Conservation (phyloP, 1,140 invertebrate genomes). For the Rhyacophila brunnea region DNA sequence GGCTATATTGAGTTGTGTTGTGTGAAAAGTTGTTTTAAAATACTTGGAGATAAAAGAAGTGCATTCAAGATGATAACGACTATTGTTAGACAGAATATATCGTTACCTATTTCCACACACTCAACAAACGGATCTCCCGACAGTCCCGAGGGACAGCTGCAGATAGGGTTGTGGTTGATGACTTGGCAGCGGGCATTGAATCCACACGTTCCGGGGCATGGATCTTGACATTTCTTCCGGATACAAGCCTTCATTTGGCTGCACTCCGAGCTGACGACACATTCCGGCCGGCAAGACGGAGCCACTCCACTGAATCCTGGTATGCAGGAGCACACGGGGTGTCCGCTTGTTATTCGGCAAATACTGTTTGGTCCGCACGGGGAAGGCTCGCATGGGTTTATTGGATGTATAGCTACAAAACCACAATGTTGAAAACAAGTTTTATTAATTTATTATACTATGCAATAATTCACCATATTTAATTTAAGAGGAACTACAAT, state of each 20-base stretch:
- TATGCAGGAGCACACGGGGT: slow-evolving; percentile 77
- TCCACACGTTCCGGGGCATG: slow-evolving; percentile 78
- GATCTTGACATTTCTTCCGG: slow-evolving; percentile 77
- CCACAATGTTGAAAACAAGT: slow-evolving; percentile 35
- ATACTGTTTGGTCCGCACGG: slow-evolving; percentile 81
- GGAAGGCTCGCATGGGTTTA: slow-evolving; percentile 74
- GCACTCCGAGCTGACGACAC: slow-evolving; percentile 77
- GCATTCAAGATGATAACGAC: no score
- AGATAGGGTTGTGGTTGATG: slow-evolving; percentile 81
- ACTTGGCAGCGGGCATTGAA: slow-evolving; percentile 76
- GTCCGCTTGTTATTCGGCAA: slow-evolving; percentile 67
- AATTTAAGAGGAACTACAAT: slow-evolving; percentile 35
- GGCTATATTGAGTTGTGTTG: no score
- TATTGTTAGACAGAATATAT: no score
- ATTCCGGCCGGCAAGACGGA: slow-evolving; percentile 76
- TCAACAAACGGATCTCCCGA: slow-evolving; percentile 81
- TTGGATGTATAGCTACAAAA: slow-evolving; percentile 2
- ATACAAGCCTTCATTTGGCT: slow-evolving; percentile 71
- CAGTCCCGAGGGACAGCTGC: slow-evolving; percentile 71
- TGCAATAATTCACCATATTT: no score
- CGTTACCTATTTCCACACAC: slow-evolving; percentile 68
- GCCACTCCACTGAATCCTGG: slow-evolving; percentile 74
- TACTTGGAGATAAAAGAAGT: no score
- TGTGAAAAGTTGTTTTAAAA: no score
- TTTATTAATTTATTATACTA: not conserved